Percentiles rank a stretch among this genome's conserved stretches.
Conservation (phyloP, 2,113 vertebrate species). For the Caracal caracal region DNA sequence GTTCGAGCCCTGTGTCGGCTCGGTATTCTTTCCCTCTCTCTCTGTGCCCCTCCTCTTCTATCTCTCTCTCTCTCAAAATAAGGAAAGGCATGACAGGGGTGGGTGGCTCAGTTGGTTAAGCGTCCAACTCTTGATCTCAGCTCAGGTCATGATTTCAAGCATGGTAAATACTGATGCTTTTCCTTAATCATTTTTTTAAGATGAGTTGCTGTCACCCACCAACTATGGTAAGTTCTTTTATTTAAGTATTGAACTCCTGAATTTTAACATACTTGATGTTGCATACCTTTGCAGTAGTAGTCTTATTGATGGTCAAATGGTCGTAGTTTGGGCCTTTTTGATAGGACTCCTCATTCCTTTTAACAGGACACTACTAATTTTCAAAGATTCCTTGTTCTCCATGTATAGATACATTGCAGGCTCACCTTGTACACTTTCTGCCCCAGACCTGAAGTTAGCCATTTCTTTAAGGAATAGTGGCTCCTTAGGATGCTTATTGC, state of each 20-base stretch:
- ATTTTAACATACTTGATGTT: not conserved
- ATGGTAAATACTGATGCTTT: not conserved
- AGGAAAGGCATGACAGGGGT: no score
- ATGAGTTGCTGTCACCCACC: not conserved
- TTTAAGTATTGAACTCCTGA: not conserved
- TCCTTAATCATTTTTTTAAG: not conserved
- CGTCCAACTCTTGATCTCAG: no score
- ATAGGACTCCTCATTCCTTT: not conserved
- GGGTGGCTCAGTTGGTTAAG: no score
- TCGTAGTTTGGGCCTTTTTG: not conserved
- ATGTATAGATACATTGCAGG: not conserved
- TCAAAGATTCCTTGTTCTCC: not conserved
- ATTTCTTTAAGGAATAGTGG: slow-evolving; percentile 14
- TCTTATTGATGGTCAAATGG: not conserved
- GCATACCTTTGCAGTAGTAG: not conserved
- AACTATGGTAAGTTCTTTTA: not conserved
- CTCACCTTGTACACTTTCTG: not conserved
- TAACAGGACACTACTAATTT: not conserved
- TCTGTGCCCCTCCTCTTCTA: no score
- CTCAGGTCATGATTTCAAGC: no score
- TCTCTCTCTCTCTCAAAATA: no score
- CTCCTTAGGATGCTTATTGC: not conserved
- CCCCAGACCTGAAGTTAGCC: not conserved
- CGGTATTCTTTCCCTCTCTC: no score
- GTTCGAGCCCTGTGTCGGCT: no score